Percentiles rank a stretch among this genome's conserved stretches.
phyloP scores from a whole-genome alignment of 2,888 invertebrate species.

The Eupithecia vulgata region DNA sequence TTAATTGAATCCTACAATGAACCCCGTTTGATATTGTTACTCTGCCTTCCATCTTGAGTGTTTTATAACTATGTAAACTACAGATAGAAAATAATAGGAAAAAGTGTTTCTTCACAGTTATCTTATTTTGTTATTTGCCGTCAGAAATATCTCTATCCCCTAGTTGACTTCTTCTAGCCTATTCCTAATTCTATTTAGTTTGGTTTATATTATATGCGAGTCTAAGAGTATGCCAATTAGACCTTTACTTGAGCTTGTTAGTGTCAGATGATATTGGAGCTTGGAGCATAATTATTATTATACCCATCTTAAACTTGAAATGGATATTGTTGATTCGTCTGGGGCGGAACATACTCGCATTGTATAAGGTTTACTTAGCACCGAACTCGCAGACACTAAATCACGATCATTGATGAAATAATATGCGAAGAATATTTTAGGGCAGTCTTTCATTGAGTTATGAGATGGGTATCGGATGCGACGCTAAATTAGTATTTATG shows the following conservation, averaged over 20 bases:
- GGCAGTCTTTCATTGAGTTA: conserved; percentile 27
- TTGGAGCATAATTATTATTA: not conserved
- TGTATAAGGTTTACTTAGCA: not conserved
- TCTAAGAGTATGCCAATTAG: not conserved
- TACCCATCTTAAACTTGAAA: not conserved
- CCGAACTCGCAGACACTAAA: not conserved
- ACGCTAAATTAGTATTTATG: conserved; percentile 78
- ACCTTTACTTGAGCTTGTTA: not conserved
- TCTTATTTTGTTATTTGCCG: not conserved
- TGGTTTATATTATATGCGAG: not conserved
- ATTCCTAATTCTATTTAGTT: not conserved
- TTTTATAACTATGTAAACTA: not conserved
- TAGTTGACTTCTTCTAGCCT: not conserved
- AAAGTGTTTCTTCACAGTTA: not conserved
- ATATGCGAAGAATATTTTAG: conserved; percentile 15
- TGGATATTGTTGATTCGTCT: not conserved
- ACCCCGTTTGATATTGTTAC: conserved; percentile 3
- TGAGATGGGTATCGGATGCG: conserved; percentile 49
- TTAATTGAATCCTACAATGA: conserved; percentile 9
- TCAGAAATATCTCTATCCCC: not conserved
- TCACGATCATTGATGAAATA: conserved; percentile 5
- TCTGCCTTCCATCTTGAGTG: not conserved
- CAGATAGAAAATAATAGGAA: not conserved
- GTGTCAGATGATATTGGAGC: not conserved
- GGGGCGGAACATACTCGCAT: not conserved